Base-by-base conservation (phyloP, 1,140 invertebrate species). In the Cyphomyrmex costatus region DNA sequence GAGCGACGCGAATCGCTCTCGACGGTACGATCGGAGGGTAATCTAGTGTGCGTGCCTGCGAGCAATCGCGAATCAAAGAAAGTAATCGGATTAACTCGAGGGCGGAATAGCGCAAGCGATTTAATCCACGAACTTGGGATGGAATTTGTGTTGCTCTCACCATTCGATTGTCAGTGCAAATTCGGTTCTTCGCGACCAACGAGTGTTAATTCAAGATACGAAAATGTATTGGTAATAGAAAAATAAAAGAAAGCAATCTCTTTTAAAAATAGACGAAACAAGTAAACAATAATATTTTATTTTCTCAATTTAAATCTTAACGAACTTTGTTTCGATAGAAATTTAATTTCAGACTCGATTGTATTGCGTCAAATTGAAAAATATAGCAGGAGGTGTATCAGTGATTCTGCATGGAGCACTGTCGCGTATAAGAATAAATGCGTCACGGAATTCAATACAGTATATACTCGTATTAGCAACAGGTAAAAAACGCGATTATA, bases 31-130 rank as follows among this genome's bases (percentile, higher is more conserved):
- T 61, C 51, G 60, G 85, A 86, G 63, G 58, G 51, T 49, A 73
- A 51, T 68, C 60, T 53, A 42, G 24, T 6, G 36, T 82, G 79
- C 73, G 88, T 86, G 78, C 85, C 78, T 85, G 79, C 89, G 85
- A 87, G 78, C 89, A 87, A 86, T 90, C 85, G 66, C 88, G 89
- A 90, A 90, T 89, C 89, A 89, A 87, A 89, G 88, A 89, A 89
- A 90, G 66, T 89, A 89, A 89, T 89, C 89, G 89, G 89, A 86
- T 89, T 89, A 86, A 80, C 65, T 89, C 76, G 61, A 58, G 85
- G 30, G 61, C 12, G 70, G 66, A 76, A 77, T 83, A 85, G 71
- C 70, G 85, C 79, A 27, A 73, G 60, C 56, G 78, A 89, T 85
- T 58, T 86, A 78, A 87, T 80, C 78, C 56, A 51, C 63, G 27